phyloP scores from a whole-genome alignment of 2,797 vertebrate genomes.

The Australoheros facetus region DNA sequence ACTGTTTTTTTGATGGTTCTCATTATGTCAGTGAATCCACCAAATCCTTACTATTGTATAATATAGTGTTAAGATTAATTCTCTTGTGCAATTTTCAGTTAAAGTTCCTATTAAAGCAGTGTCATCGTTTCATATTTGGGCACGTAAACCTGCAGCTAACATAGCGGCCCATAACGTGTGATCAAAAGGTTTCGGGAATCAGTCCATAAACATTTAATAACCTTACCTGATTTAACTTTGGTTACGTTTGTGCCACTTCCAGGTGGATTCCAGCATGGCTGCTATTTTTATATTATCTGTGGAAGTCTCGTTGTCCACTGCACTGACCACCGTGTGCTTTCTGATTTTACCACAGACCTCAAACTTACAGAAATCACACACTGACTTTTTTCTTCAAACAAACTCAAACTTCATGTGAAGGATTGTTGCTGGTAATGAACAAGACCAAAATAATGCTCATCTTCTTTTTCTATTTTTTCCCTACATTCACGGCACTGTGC shows the following conservation, averaged over 20 bases:
- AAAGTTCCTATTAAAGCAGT: neutral
- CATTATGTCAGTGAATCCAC: neutral
- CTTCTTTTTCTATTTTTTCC: neutral
- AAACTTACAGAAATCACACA: neutral
- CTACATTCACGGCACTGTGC: neutral
- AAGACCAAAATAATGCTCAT: neutral
- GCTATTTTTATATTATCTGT: neutral
- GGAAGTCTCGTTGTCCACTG: no score
- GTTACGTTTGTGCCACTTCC: neutral
- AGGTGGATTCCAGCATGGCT: neutral
- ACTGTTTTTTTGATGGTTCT: neutral
- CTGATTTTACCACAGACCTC: neutral
- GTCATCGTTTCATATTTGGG: neutral
- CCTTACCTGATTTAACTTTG: neutral
- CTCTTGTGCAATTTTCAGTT: neutral
- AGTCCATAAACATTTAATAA: neutral
- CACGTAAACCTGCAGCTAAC: neutral
- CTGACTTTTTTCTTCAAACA: neutral
- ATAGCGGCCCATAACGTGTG: neutral
- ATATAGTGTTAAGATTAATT: fast-evolving
- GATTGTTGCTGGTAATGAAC: neutral
- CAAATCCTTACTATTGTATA: fast-evolving
- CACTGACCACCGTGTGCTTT: neutral
- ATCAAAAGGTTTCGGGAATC: neutral
- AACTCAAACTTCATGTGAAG: neutral